Percentiles rank a stretch among this genome's conserved stretches.
Conservation (phyloP, 2,797 vertebrate genomes). For the Hypotaenidia okinawae region DNA sequence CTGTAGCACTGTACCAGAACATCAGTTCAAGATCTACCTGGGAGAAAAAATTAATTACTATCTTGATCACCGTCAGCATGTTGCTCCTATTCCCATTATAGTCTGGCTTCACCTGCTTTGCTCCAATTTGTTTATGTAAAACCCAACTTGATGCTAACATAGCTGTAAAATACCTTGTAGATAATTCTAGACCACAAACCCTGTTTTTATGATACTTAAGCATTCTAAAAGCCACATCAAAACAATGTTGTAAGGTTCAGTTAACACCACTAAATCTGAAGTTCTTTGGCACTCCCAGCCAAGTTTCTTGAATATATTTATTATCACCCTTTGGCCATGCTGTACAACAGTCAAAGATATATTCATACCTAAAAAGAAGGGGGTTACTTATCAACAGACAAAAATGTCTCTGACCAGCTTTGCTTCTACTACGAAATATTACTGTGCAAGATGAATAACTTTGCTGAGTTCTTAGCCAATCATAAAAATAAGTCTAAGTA, state of each 20-base stretch:
- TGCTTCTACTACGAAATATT: not conserved
- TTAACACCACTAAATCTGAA: not conserved
- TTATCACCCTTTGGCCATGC: not conserved
- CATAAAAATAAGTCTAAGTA: not conserved
- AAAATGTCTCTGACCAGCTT: not conserved
- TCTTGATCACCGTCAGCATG: not conserved
- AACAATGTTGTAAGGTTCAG: not conserved
- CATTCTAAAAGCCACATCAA: not conserved
- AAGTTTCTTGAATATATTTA: constrained; percentile 18
- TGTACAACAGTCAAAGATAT: not conserved
- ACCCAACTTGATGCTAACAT: not conserved
- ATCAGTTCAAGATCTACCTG: not conserved
- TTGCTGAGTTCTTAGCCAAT: not conserved
- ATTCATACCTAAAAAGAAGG: constrained; percentile 14
- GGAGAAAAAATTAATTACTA: not conserved
- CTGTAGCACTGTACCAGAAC: not conserved
- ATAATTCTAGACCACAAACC: not conserved
- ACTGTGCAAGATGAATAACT: not conserved
- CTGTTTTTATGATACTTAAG: not conserved
- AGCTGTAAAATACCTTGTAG: not conserved
- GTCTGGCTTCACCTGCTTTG: not conserved
- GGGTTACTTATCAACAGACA: not conserved
- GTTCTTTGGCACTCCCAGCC: not conserved
- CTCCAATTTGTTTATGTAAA: not conserved
- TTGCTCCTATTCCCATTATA: not conserved